A percentile compares a stretch with the other conserved stretches of the same genome.
phyloP scores from a whole-genome alignment of 2,113 vertebrate genomes.

The Paraplagusia blochii region DNA sequence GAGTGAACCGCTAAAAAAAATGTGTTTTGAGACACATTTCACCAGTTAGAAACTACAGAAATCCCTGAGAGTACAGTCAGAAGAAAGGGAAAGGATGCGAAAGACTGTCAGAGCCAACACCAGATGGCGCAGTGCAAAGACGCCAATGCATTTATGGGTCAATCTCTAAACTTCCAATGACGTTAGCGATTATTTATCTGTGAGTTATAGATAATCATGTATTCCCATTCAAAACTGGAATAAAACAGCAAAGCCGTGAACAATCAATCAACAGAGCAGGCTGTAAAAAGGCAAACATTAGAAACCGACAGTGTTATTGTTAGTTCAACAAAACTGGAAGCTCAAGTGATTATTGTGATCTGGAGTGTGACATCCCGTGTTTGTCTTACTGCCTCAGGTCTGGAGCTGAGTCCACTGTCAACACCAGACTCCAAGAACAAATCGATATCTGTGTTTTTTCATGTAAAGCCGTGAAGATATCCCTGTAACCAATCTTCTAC shows the following conservation, averaged over 20 bases:
- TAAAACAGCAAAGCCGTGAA: not conserved
- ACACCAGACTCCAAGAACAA: slow-evolving; percentile 3
- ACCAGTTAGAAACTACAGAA: too few relatives aligned
- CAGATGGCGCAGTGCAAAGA: too few relatives aligned
- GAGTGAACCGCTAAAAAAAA: too few relatives aligned
- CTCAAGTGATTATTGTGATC: not conserved
- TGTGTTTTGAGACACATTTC: too few relatives aligned
- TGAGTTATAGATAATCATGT: too few relatives aligned
- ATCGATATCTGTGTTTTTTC: slow-evolving; percentile 3
- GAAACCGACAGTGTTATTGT: slow-evolving; percentile 11
- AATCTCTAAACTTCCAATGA: too few relatives aligned
- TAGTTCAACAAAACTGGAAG: not conserved
- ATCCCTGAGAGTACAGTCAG: too few relatives aligned
- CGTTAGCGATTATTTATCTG: too few relatives aligned
- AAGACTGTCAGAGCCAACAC: too few relatives aligned
- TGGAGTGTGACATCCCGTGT: slow-evolving; percentile 12
- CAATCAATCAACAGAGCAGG: not conserved
- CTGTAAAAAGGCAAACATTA: not conserved
- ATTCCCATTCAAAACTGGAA: not conserved
- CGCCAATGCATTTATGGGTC: too few relatives aligned
- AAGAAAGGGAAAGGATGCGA: too few relatives aligned
- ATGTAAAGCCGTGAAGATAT: not conserved
- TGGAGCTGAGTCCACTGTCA: not conserved
- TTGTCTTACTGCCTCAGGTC: slow-evolving; percentile 3
- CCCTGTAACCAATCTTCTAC: too few relatives aligned